These are phyloP conservation scores for Peucedramus taeniatus DNA, from an alignment of 2,113 vertebrate genomes.

Conservation along the genomic window DNA sequence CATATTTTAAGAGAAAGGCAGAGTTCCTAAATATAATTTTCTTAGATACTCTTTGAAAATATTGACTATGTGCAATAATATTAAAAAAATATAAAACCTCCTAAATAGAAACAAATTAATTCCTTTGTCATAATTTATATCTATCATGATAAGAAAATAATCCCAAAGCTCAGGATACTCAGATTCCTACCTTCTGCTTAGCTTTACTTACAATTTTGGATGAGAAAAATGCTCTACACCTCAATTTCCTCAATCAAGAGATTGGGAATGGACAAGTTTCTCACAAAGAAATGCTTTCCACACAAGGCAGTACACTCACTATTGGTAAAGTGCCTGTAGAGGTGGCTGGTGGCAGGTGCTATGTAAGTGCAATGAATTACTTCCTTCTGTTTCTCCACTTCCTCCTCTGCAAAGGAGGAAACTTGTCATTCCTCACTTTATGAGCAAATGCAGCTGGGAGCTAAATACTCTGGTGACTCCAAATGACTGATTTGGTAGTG, in stretches of 20 bases:
- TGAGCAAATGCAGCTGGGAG: constrained; percentile 25
- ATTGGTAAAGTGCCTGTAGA: neutral
- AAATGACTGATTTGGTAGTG: constrained; percentile 17
- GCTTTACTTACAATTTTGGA: neutral
- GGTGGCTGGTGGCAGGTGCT: neutral
- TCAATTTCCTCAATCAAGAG: neutral
- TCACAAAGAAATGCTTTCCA: neutral
- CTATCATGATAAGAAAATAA: neutral
- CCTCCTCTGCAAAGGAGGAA: neutral
- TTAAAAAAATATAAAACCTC: neutral
- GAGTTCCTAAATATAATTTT: neutral
- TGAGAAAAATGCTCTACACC: neutral
- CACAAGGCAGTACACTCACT: neutral
- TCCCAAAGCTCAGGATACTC: neutral
- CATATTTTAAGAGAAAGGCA: neutral
- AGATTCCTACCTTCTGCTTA: neutral
- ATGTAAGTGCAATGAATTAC: neutral
- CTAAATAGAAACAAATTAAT: neutral
- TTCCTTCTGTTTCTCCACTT: neutral
- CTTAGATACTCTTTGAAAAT: neutral
- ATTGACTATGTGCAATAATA: neutral
- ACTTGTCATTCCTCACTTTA: constrained; percentile 5
- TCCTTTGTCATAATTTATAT: neutral
- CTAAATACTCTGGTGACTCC: neutral
- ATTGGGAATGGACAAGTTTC: neutral